Evolutionary conservation across 2,888 invertebrate genomes (phyloP).

Genomic region (Junonia oenone): DNA sequence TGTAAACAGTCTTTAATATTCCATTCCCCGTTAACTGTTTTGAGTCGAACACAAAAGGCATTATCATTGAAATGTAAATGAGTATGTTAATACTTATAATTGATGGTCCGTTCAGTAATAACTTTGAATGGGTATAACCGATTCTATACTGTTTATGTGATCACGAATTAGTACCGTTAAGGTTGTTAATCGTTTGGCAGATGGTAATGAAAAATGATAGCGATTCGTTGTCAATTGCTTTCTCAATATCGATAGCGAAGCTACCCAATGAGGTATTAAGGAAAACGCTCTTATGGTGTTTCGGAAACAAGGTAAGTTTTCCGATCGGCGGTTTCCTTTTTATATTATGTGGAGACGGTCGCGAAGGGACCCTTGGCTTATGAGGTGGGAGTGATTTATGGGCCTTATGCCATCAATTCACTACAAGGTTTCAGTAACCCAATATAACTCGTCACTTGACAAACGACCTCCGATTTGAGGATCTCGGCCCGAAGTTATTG

Average conservation of each 20-base stretch:
- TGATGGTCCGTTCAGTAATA: slow-evolving; percentile 33
- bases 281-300: slow-evolving; percentile 48
- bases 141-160: slow-evolving; percentile 30
- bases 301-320: slow-evolving; percentile 51
- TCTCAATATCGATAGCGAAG: slow-evolving; percentile 59
- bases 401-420: slow-evolving; percentile 41
- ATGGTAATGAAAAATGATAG: slow-evolving; percentile 49
- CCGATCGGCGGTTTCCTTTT: slow-evolving; percentile 55
- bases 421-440: slow-evolving; percentile 37
- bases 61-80: slow-evolving; percentile 35
- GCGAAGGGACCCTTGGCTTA: slow-evolving; percentile 50
- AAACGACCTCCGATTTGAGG: slow-evolving; percentile 17
- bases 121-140: slow-evolving; percentile 31
- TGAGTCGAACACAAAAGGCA: slow-evolving; percentile 31
- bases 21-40: slow-evolving; percentile 32
- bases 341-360: slow-evolving; percentile 51
- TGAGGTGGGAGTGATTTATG: slow-evolving; percentile 59
- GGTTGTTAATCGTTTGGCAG: slow-evolving; percentile 40
- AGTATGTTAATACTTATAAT: slow-evolving; percentile 37
- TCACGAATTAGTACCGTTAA: slow-evolving; percentile 37
- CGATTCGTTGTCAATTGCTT: slow-evolving; percentile 61
- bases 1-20: slow-evolving; percentile 39
- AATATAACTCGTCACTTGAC: slow-evolving; percentile 44
- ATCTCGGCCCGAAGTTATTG: slow-evolving; percentile 11
- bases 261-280: slow-evolving; percentile 44